A percentile compares a stretch with the other conserved stretches of the same genome.
Evolutionary conservation across 2,113 vertebrate species (phyloP).

Genomic region (Panurus biarmicus): DNA sequence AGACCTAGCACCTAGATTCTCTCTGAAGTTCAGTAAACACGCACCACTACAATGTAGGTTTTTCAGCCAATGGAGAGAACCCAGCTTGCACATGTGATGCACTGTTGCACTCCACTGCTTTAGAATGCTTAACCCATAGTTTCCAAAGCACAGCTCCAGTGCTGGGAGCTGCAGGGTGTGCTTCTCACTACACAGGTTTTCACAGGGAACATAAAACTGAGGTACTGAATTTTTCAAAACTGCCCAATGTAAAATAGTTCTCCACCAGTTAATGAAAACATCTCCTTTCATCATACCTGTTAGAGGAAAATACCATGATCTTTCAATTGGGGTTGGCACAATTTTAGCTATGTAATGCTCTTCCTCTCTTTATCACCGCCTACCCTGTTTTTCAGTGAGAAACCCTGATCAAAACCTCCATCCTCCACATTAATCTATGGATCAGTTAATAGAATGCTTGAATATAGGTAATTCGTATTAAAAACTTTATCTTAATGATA

Average conservation of each 20-base stretch:
- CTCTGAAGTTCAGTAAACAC: not conserved
- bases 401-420: not conserved
- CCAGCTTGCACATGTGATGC: accelerated
- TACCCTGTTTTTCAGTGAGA: not conserved
- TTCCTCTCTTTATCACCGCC: not conserved
- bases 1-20: not conserved
- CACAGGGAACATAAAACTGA: not conserved
- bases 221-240: not conserved
- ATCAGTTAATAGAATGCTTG: not conserved
- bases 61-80: not conserved
- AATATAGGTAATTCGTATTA: not conserved
- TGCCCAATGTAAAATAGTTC: not conserved
- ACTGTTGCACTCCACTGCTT: not conserved
- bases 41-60: not conserved
- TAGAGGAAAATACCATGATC: not conserved
- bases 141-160: not conserved
- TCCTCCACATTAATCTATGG: not conserved
- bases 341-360: not conserved
- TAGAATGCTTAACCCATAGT: accelerated
- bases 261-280: not conserved
- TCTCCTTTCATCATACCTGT: not conserved
- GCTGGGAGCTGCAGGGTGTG: not conserved
- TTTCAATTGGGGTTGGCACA: not conserved
- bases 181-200: not conserved
- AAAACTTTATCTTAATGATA: constrained; percentile 6